Conservation (phyloP, 64 coral and sea anemone species). For the Montipora efflorescens region DNA sequence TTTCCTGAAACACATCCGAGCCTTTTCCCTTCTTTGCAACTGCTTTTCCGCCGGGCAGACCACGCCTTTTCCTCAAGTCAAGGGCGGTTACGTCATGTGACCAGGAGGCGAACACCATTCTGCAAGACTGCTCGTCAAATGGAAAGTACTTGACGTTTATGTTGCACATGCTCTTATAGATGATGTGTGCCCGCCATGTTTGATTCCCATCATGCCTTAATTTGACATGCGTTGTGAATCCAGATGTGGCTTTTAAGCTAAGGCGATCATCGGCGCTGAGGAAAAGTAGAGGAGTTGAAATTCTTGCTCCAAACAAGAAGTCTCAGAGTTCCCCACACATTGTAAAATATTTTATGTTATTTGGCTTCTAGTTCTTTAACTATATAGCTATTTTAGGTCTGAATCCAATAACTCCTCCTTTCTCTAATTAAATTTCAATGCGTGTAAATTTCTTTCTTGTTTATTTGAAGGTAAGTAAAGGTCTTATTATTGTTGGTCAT, state of each 20-base stretch:
- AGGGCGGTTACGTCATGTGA: conserved; percentile 63
- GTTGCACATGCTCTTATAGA: conserved; percentile 87
- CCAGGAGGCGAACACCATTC: conserved; percentile 87
- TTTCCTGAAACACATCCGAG: conserved; percentile 74
- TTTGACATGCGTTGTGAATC: conserved; percentile 64
- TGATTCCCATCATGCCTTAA: conserved; percentile 72
- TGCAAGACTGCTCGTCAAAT: conserved; percentile 86
- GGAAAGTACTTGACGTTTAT: conserved; percentile 92
- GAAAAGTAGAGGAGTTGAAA: neutral
- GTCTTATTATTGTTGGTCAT: too few relatives aligned
- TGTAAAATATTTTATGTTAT: too few relatives aligned
- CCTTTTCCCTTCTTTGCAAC: conserved; percentile 56
- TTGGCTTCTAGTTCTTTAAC: too few relatives aligned
- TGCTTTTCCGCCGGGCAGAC: neutral
- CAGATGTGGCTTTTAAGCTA: conserved; percentile 62
- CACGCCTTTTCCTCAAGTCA: conserved; percentile 24
- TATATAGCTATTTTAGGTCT: too few relatives aligned
- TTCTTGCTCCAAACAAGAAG: neutral
- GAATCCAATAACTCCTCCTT: too few relatives aligned
- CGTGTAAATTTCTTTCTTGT: too few relatives aligned
- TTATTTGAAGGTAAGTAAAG: too few relatives aligned
- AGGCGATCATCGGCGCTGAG: conserved; percentile 56
- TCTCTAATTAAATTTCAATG: neutral
- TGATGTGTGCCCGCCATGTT: conserved; percentile 82
- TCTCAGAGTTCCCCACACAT: neutral